Conservation (phyloP, 2,888 invertebrate species). For the Lasioglossum lativentre region DNA sequence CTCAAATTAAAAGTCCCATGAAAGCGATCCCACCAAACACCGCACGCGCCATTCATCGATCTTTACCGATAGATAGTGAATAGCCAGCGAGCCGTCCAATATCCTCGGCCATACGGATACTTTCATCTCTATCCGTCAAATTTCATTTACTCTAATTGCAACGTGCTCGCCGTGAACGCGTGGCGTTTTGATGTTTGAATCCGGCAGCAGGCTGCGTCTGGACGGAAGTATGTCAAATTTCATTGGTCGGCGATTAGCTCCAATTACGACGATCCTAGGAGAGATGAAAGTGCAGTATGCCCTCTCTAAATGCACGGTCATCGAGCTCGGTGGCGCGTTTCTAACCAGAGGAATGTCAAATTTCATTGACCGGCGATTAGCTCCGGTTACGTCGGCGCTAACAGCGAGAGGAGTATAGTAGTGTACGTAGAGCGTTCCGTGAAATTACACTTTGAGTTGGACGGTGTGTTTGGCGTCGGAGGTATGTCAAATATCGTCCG, state of each 20-base stretch:
- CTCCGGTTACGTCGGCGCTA: neutral
- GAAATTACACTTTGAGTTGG: neutral
- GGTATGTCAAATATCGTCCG: neutral
- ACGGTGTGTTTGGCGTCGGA: neutral
- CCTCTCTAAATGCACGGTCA: neutral
- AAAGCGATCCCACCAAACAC: neutral
- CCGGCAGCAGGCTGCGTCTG: neutral
- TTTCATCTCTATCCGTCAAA: neutral
- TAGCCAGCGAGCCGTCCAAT: neutral
- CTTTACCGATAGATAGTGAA: neutral
- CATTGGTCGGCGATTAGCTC: neutral
- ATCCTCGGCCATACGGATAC: neutral
- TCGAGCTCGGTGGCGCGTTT: neutral
- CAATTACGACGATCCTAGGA: neutral
- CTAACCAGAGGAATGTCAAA: neutral
- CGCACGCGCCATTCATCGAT: neutral
- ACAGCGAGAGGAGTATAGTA: neutral
- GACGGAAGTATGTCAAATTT: neutral
- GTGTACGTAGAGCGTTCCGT: neutral
- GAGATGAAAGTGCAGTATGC: neutral
- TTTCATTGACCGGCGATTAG: neutral
- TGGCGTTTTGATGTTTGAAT: too few species aligned
- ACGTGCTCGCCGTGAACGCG: neutral
- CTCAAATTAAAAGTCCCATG: neutral
- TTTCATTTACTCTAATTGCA: neutral